Evolutionary conservation across 23 tunicate species (phyloP).

Genomic region (Ascidia mentula): DNA sequence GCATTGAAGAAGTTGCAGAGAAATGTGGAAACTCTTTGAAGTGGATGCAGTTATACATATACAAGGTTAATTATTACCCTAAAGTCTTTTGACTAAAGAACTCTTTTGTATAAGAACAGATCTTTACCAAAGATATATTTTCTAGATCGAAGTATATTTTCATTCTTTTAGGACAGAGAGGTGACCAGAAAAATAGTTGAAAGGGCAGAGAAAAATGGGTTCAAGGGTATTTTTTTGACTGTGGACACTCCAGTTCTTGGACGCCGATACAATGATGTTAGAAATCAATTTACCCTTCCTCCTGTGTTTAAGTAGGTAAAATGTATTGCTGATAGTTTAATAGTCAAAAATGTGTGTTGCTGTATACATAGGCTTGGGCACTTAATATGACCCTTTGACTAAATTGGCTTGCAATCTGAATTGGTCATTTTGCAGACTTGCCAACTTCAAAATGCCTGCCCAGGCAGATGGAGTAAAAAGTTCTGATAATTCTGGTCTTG

Average conservation of each 20-base stretch:
- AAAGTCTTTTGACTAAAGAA: too few species aligned
- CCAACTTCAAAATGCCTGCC: not conserved
- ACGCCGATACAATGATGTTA: slow-evolving; percentile 49
- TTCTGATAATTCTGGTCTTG: slow-evolving; percentile 44
- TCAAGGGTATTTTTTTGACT: slow-evolving; percentile 56
- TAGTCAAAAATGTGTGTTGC: too few species aligned
- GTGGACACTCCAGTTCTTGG: slow-evolving; percentile 91
- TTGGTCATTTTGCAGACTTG: not conserved
- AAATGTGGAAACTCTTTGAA: slow-evolving; percentile 26
- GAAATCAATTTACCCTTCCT: slow-evolving; percentile 75
- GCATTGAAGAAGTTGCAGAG: slow-evolving; percentile 65
- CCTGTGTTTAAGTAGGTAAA: slow-evolving; percentile 32
- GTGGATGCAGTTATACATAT: slow-evolving; percentile 76
- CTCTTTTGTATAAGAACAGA: too few species aligned
- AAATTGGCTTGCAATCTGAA: too few species aligned
- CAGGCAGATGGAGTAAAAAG: slow-evolving; percentile 2
- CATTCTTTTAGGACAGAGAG: slow-evolving; percentile 34
- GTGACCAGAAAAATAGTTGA: slow-evolving; percentile 46
- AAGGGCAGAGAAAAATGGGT: slow-evolving; percentile 66
- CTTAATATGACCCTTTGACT: too few species aligned
- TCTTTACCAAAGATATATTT: not conserved
- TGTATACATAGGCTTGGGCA: too few species aligned
- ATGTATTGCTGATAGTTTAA: too few species aligned
- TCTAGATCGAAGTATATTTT: not conserved
- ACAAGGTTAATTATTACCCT: slow-evolving; percentile 67